phyloP scores from a whole-genome alignment of 2,888 invertebrate species.

The Clanis bilineata region DNA sequence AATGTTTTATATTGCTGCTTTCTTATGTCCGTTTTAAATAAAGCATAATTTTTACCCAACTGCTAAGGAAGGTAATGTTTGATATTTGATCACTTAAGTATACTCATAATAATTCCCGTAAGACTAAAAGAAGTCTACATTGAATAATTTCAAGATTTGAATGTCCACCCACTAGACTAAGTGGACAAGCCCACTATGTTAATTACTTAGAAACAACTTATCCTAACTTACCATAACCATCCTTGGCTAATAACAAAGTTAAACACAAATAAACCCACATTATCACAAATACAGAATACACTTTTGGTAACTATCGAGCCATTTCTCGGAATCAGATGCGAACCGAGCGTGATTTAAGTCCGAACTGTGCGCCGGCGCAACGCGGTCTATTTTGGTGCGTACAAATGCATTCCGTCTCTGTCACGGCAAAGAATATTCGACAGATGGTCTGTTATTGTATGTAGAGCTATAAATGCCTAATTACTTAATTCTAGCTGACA shows the following conservation, averaged over 20 bases:
- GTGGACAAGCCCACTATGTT: not conserved
- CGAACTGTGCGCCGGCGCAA: slow-evolving; percentile 51
- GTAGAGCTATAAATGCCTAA: not conserved
- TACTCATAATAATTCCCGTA: too few species aligned
- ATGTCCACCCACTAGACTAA: not conserved
- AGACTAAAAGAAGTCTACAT: not conserved
- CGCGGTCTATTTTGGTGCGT: slow-evolving; percentile 71
- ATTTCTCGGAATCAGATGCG: slow-evolving; percentile 14
- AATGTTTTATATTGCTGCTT: too few species aligned
- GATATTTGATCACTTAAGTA: too few species aligned
- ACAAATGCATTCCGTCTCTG: slow-evolving; percentile 59
- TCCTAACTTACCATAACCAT: slow-evolving; percentile 38
- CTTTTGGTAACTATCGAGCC: not conserved
- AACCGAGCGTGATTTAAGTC: slow-evolving; percentile 54
- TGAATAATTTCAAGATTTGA: not conserved
- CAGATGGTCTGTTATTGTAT: slow-evolving; percentile 29
- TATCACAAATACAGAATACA: slow-evolving; percentile 30
- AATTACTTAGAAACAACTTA: not conserved
- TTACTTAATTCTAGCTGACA: too few species aligned
- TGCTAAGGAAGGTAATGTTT: too few species aligned
- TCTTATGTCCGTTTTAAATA: too few species aligned
- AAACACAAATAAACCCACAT: slow-evolving; percentile 40
- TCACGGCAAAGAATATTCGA: slow-evolving; percentile 58
- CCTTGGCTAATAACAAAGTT: slow-evolving; percentile 37
- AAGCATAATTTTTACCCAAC: too few species aligned